Conservation (phyloP, 2,888 invertebrate genomes). For the Stenotaenia linearis region DNA sequence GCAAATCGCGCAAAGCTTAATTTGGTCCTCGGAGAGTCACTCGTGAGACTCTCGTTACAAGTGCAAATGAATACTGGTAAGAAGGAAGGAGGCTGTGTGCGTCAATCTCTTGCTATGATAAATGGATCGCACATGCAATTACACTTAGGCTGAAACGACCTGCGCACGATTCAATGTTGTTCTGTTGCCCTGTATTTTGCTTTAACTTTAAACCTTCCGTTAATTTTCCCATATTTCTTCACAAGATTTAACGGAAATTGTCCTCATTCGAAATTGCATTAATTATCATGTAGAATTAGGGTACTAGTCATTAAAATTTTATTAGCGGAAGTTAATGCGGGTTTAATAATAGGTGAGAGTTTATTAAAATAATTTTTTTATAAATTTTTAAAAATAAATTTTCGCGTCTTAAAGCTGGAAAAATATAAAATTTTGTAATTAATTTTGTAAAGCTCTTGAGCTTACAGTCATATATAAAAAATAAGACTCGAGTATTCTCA, state of each 20-base stretch:
- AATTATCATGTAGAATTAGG: background rate
- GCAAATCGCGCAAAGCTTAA: conserved; percentile 15
- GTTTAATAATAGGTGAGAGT: background rate
- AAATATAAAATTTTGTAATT: too few relatives aligned
- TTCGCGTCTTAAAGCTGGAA: too few relatives aligned
- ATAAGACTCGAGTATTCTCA: too few relatives aligned
- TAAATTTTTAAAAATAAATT: too few relatives aligned
- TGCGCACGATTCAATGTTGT: background rate
- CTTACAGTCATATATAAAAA: too few relatives aligned
- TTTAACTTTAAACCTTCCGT: background rate
- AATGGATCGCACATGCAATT: background rate
- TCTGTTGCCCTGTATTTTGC: too few relatives aligned
- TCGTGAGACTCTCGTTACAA: background rate
- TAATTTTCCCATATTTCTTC: background rate
- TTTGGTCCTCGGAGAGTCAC: background rate
- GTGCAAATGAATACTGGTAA: conserved; percentile 11
- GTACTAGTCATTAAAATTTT: background rate
- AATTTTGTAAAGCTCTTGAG: too few relatives aligned
- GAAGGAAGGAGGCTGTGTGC: background rate
- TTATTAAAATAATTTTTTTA: background rate
- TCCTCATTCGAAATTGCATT: background rate
- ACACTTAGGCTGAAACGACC: background rate
- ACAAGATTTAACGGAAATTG: background rate
- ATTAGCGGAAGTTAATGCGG: background rate
- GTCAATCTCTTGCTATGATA: background rate